Base-by-base conservation (phyloP, 53 echinoderm and acorn worm species). In the Arbacia lixula region DNA sequence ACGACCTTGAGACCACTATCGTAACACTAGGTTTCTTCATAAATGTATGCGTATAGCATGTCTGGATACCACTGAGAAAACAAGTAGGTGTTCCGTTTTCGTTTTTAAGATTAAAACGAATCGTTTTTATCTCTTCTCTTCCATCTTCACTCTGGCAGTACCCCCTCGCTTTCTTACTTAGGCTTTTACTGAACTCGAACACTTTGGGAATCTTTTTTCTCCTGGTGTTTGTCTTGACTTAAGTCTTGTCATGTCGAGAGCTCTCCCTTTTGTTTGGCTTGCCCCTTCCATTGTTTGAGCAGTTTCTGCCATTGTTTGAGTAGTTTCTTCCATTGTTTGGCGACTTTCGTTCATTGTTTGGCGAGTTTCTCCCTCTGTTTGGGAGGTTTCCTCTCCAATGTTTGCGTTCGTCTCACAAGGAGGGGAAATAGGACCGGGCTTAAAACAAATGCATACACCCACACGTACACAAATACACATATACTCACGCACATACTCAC, bases 401-500 rank as follows among this genome's bases (percentile, higher is more conserved):
- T 81, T 81, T 81, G 82, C 64, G 31, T 33, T 61, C 25, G 28
- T 58, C 55, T 6, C 20, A 33, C 26, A 8, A 43, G 37, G 53
- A 53, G 25, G 39, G 77, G 31, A 29, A 58, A 60, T 36, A 77
- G 39, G 40, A 54, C 29, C 39, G 38, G 34, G 82, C 82, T 81
- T 81, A 81, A 81, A 81, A 81, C 82, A 81, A 81, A 81, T 63
- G 82, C 64, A 81, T 21, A 81, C 82, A n/a, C n/a, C n/a, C n/a
- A n/a, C n/a, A n/a, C n/a, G n/a, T n/a, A n/a, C n/a, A n/a, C n/a
- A n/a, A n/a, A n/a, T n/a, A n/a, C n/a, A n/a, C n/a, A n/a, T n/a
- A n/a, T n/a, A n/a, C n/a, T n/a, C n/a, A n/a, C n/a, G n/a, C n/a
- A n/a, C n/a, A n/a, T n/a, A n/a, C n/a, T n/a, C n/a, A n/a, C n/a